phyloP scores from a whole-genome alignment of 1,140 invertebrate species.

The Tribolium madens region DNA sequence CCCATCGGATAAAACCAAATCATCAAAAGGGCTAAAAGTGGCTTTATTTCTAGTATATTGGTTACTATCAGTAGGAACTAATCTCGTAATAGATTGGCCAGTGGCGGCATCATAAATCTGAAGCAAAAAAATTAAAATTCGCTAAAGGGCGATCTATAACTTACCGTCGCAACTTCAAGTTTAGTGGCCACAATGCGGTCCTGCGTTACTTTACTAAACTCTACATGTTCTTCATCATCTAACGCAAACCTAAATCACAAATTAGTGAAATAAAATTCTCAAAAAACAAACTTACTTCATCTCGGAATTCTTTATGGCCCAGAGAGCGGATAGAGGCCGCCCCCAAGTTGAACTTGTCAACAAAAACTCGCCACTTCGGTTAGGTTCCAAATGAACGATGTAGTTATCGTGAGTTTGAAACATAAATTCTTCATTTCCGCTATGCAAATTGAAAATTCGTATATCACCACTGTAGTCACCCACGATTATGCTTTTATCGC shows the following conservation, averaged over 20 bases:
- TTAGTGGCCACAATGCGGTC: slow-evolving; percentile 89
- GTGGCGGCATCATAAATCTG: slow-evolving; percentile 93
- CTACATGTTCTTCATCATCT: slow-evolving; percentile 88
- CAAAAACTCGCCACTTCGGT: slow-evolving; percentile 80
- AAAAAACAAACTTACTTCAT: slow-evolving; percentile 69
- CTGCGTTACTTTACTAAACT: slow-evolving; percentile 90
- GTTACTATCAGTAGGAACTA: slow-evolving; percentile 87
- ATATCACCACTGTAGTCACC: slow-evolving; percentile 91
- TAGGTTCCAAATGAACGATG: slow-evolving; percentile 82
- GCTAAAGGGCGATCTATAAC: slow-evolving; percentile 63
- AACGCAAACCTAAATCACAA: slow-evolving; percentile 71
- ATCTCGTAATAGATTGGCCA: slow-evolving; percentile 77
- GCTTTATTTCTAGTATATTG: slow-evolving; percentile 94
- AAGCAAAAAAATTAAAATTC: slow-evolving; percentile 63
- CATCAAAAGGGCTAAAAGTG: slow-evolving; percentile 93
- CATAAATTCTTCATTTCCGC: slow-evolving; percentile 81
- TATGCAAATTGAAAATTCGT: slow-evolving; percentile 86
- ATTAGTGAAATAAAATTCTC: not conserved
- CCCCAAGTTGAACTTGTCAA: slow-evolving; percentile 90
- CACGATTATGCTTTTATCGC: slow-evolving; percentile 83
- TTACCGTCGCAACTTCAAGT: slow-evolving; percentile 78
- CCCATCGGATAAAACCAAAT: slow-evolving; percentile 94
- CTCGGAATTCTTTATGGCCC: slow-evolving; percentile 84
- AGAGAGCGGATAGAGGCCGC: slow-evolving; percentile 85
- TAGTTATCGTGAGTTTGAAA: slow-evolving; percentile 87